phyloP scores from a whole-genome alignment of 2,888 invertebrate species.

The Acleris holmiana region DNA sequence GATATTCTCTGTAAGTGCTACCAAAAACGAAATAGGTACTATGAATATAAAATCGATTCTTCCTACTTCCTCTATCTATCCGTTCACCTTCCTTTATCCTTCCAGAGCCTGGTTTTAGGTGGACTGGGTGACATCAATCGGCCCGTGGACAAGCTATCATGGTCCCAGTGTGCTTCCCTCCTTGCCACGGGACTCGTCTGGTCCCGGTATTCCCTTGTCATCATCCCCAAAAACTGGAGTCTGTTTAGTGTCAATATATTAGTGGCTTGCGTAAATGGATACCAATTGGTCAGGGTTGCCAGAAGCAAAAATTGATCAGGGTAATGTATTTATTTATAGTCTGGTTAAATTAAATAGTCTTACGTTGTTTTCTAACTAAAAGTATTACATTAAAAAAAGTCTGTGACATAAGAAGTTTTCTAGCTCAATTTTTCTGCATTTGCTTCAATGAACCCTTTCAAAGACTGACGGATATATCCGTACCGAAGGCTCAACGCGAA shows the following conservation, averaged over 20 bases:
- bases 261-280: slow-evolving; percentile 94
- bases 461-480: no score
- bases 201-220: slow-evolving; percentile 98
- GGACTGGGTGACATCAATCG: slow-evolving; percentile 95
- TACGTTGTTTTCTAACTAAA: no score
- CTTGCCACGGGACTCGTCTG: slow-evolving; percentile 96
- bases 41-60: no score
- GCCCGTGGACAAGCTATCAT: slow-evolving; percentile 94
- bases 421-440: no score
- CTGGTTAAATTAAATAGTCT: no score
- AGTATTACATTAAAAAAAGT: neutral
- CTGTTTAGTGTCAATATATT: slow-evolving; percentile 98
- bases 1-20: no score
- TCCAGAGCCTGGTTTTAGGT: slow-evolving; percentile 90
- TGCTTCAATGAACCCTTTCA: no score
- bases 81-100: slow-evolving; percentile 62
- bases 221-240: slow-evolving; percentile 97
- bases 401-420: no score
- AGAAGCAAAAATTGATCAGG: slow-evolving; percentile 46
- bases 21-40: no score
- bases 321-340: no score
- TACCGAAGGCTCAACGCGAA: no score
- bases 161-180: slow-evolving; percentile 92
- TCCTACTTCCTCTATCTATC: no score
- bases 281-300: slow-evolving; percentile 91